Percentiles rank a stretch among this genome's conserved stretches.
Conservation (phyloP, 2,888 invertebrate genomes). For the Sepiola atlantica region DNA sequence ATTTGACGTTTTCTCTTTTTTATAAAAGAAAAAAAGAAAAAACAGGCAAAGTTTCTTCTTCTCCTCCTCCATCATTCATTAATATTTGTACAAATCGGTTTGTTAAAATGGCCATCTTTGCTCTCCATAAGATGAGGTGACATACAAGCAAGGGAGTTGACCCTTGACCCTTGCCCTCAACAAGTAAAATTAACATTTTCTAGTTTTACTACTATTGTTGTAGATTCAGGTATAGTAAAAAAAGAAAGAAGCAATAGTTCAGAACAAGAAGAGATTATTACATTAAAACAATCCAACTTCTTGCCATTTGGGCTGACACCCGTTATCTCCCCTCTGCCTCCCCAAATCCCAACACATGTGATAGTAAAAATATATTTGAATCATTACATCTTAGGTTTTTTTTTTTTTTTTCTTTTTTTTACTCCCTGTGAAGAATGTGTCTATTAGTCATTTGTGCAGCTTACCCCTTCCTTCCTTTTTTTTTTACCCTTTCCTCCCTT, state of each 20-base stretch:
- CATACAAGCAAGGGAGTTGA: not conserved
- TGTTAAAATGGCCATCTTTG: not conserved
- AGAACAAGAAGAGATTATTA: not conserved
- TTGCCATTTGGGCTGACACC: not conserved
- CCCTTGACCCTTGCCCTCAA: not conserved
- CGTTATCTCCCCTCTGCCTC: not conserved
- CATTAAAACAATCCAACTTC: not conserved
- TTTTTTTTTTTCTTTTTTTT: not conserved
- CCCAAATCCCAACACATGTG: conserved; percentile 8
- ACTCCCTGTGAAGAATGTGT: conserved; percentile 32
- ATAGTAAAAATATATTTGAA: conserved; percentile 19
- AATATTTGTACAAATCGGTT: not conserved
- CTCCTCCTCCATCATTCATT: not conserved
- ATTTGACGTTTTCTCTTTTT: not conserved
- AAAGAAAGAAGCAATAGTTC: not conserved
- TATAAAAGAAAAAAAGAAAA: not conserved
- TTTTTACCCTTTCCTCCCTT: too few species aligned
- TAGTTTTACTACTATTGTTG: not conserved
- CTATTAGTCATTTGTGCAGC: conserved; percentile 22
- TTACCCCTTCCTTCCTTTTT: not conserved
- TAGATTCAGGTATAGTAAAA: not conserved
- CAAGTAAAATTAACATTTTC: not conserved
- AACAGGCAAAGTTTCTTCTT: not conserved
- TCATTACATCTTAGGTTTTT: not conserved
- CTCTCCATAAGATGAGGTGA: not conserved